Evolutionary conservation across 2,113 vertebrate genomes (phyloP).

Genomic region (Numida meleagris): DNA sequence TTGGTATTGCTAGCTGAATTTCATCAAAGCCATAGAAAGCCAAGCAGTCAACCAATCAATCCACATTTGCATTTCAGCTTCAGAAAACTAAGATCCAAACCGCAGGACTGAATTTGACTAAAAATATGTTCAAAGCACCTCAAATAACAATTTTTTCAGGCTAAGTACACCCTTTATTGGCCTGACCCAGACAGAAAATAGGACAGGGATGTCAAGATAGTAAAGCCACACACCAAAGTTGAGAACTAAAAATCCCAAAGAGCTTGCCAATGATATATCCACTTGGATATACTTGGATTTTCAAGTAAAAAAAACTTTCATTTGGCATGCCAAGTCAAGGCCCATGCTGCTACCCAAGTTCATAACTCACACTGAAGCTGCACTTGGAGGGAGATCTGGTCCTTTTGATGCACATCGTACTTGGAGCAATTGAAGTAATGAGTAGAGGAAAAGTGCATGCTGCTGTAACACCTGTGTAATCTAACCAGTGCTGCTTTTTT

Average conservation of each 20-base stretch:
- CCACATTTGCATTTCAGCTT: neutral
- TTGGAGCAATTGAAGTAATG: neutral
- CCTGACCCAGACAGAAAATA: neutral
- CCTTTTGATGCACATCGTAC: neutral
- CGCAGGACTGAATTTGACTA: neutral
- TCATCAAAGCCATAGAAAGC: neutral
- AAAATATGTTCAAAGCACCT: neutral
- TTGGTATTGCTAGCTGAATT: neutral
- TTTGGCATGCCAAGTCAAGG: neutral
- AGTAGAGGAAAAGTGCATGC: neutral
- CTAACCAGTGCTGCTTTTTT: neutral
- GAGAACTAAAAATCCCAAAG: neutral
- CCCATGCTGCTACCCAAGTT: neutral
- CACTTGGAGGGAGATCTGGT: neutral
- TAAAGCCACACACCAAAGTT: neutral
- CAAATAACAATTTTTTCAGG: neutral
- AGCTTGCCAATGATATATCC: neutral
- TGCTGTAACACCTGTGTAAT: neutral
- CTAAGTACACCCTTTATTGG: neutral
- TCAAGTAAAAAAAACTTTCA: neutral
- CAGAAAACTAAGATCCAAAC: neutral
- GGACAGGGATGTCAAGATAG: neutral
- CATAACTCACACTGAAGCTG: neutral
- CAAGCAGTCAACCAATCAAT: neutral
- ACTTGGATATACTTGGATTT: neutral